Base-by-base conservation (phyloP, 2,797 vertebrate species). In the Sphaeramia orbicularis region DNA sequence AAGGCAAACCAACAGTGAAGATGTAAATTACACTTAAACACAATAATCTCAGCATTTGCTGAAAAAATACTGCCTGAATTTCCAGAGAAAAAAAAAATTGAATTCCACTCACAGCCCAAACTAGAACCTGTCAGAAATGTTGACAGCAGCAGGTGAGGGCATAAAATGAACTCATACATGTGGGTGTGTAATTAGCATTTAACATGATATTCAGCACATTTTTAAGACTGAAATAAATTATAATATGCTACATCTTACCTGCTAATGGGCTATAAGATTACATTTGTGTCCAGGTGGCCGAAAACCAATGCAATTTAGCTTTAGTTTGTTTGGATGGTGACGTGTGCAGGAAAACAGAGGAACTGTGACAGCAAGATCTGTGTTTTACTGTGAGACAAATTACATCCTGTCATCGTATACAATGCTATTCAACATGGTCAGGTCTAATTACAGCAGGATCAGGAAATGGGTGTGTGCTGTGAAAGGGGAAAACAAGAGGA, bases 391-490 rank as follows among this genome's bases (percentile, higher is more conserved):
- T 43, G 50, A 73, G 64, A 65, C 63, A 74, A 75, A 76, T 58
- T 56, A 65, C 65, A 70, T 38, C 50, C 59, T 70, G 64, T 73
- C 61, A 54, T 38, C 49, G 51, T 62, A 59, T 48, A 69, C 60
- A 65, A 75, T 77, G 44, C 56, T 72, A 53, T 73, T 78, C 74
- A 67, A 18, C 58, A 69, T 55, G 61, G 30, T 43, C 16, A 60
- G 36, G 65, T 76, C 38, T 52, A 61, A 68, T 65, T 68, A 65
- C 43, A 71, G 43, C 53, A 1, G 40, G 57, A 52, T 62, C 13
- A 49, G 65, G 62, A 18, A 70, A 44, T 54, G 18, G 40, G 18
- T 2, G 4, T 24, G 0, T 16, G n/a, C 21, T 24, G 21, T 24
- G 21, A 24, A 24, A 24, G 4, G 21, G 21, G 21, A 24, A 24